phyloP scores from a whole-genome alignment of 2,888 invertebrate species.

The Agonum fuliginosum region DNA sequence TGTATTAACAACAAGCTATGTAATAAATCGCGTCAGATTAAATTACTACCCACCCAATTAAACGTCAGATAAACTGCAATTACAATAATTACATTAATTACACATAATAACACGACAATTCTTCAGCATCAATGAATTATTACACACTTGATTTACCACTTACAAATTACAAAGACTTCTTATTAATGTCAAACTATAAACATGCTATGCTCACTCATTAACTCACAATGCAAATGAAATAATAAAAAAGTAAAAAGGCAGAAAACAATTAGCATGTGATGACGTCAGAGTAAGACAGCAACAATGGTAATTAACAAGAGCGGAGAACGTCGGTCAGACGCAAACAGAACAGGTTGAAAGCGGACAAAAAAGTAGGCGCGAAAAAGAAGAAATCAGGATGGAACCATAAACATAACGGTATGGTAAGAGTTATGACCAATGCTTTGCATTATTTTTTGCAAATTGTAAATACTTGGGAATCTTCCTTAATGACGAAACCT shows the following conservation, averaged over 20 bases:
- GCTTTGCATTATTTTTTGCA: not conserved
- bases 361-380: not conserved
- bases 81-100: constrained; percentile 10
- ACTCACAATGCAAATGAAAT: too few relatives aligned
- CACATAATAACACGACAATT: not conserved
- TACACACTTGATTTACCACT: not conserved
- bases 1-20: too few relatives aligned
- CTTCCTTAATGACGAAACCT: too few relatives aligned
- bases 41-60: not conserved
- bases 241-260: not conserved
- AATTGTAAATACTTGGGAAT: too few relatives aligned
- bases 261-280: not conserved
- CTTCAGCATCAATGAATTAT: not conserved
- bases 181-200: too few relatives aligned
- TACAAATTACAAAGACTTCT: not conserved
- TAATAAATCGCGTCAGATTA: too few relatives aligned
- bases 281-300: not conserved
- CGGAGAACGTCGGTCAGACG: not conserved
- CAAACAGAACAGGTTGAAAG: too few relatives aligned
- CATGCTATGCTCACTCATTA: too few relatives aligned
- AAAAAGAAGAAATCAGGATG: not conserved
- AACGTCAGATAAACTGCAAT: not conserved
- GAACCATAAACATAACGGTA: constrained; percentile 13
- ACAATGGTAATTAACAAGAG: not conserved
- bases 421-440: not conserved